Conservation (phyloP, 2,888 invertebrate genomes). For the Pandemis heparana region DNA sequence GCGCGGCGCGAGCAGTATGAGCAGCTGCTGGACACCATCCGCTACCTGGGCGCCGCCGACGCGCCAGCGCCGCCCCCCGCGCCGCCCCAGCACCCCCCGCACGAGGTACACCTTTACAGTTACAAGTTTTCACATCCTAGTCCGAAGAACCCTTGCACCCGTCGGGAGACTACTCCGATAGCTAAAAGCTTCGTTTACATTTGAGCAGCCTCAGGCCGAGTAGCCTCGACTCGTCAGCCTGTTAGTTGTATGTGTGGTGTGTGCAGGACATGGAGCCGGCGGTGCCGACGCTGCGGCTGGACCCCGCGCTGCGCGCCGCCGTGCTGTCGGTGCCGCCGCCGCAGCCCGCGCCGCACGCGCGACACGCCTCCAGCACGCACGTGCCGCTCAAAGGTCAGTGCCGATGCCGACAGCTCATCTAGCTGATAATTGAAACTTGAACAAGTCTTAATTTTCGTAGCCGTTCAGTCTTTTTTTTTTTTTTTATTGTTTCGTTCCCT, state of each 20-base stretch:
- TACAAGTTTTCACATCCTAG: no score
- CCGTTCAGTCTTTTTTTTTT: no score
- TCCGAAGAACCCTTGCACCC: neutral
- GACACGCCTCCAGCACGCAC: constrained; percentile 1
- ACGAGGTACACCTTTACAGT: constrained; percentile 16
- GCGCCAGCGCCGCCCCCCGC: constrained; percentile 46
- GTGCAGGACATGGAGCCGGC: constrained; percentile 64
- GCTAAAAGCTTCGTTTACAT: no score
- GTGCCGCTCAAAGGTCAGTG: constrained; percentile 50
- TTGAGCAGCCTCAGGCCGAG: no score
- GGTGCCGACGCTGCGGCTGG: constrained; percentile 84
- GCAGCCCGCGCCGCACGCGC: constrained; percentile 45
- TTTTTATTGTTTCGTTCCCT: no score
- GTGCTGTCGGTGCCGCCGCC: constrained; percentile 71
- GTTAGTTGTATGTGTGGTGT: neutral
- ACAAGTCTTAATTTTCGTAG: no score
- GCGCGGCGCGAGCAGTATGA: constrained; percentile 95
- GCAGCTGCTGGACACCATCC: constrained; percentile 92
- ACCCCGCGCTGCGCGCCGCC: constrained; percentile 87
- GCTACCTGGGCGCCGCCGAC: constrained; percentile 59
- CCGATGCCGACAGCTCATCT: constrained; percentile 14
- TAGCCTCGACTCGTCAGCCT: no score
- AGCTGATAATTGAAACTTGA: no score
- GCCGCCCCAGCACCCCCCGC: constrained; percentile 41
- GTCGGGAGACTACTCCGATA: no score